Percentiles rank a stretch among this genome's conserved stretches.
Evolutionary conservation across 1,140 invertebrate species (phyloP).

Genomic region (Drosophila chauvacae): DNA sequence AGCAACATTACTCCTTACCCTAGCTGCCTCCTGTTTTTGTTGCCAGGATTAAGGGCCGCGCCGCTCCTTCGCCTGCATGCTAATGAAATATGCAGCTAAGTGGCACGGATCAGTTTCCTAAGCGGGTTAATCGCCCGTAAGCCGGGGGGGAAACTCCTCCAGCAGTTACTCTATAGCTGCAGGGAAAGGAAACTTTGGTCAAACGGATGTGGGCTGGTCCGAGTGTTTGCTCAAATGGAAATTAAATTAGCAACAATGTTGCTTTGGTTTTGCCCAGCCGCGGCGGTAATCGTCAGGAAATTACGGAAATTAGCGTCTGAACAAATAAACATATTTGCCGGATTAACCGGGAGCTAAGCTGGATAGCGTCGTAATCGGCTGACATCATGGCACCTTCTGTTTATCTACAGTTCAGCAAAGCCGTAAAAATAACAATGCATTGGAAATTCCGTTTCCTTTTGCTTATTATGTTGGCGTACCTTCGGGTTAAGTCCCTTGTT

Average conservation of each 20-base stretch:
- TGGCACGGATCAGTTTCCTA: conserved; percentile 54
- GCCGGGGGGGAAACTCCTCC: background rate
- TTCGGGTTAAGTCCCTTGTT: conserved; percentile 44
- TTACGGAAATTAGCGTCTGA: conserved; percentile 20
- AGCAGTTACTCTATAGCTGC: conserved; percentile 25
- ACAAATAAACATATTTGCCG: conserved; percentile 12
- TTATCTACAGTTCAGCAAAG: conserved; percentile 18
- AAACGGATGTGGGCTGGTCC: conserved; percentile 16
- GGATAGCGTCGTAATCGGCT: conserved; percentile 1
- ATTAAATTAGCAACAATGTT: conserved; percentile 25
- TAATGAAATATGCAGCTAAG: conserved; percentile 79
- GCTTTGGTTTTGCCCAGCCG: background rate
- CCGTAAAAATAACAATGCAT: conserved; percentile 45
- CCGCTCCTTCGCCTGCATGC: conserved; percentile 53
- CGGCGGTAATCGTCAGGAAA: conserved; percentile 31
- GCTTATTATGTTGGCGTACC: conserved; percentile 50
- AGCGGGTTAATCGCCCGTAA: conserved; percentile 52
- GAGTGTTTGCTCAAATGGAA: conserved; percentile 20
- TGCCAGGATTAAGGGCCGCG: conserved; percentile 56
- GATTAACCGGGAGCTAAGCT: background rate
- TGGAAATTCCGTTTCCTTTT: conserved; percentile 37
- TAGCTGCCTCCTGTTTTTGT: conserved; percentile 6
- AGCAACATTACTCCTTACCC: conserved; percentile 25
- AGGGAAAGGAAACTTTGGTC: conserved; percentile 15
- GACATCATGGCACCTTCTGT: conserved; percentile 31